phyloP scores from a whole-genome alignment of 35 echinoderm and acorn worm genomes.

The Acanthaster planci region DNA sequence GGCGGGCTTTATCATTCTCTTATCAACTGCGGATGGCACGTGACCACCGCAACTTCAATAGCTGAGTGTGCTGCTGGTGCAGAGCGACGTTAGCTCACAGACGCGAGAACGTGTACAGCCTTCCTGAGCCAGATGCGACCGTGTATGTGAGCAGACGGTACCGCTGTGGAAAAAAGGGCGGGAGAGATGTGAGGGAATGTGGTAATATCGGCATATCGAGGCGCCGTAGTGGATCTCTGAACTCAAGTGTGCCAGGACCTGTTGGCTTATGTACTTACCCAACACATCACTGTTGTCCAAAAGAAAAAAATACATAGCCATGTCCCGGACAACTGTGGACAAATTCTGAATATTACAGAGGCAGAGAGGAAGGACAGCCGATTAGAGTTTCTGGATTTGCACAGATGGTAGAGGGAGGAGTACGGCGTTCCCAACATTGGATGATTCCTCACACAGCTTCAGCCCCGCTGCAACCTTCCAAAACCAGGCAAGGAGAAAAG shows the following conservation, averaged over 20 bases:
- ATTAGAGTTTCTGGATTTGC: not conserved
- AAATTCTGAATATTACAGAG: not conserved
- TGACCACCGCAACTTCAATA: not conserved
- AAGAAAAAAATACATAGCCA: not conserved
- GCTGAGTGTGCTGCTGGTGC: not conserved
- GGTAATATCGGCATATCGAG: slow-evolving; percentile 7
- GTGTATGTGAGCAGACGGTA: not conserved
- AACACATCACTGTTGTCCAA: not conserved
- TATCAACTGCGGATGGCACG: not conserved
- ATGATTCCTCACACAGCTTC: not conserved
- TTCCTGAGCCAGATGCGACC: not conserved
- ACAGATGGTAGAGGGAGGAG: not conserved
- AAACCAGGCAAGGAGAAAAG: not conserved
- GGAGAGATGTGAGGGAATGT: slow-evolving; percentile 15
- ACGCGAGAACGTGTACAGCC: too few relatives aligned
- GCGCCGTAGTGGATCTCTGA: not conserved
- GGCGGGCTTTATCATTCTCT: slow-evolving; percentile 12
- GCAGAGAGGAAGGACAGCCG: not conserved
- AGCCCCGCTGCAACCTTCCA: not conserved
- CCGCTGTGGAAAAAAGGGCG: not conserved
- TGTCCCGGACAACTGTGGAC: not conserved
- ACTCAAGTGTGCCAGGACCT: not conserved
- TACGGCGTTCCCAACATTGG: not conserved
- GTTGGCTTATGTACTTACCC: not conserved
- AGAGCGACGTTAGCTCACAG: too few relatives aligned